Base-by-base conservation (phyloP, 2,113 vertebrate genomes). In the Otolemur garnettii region DNA sequence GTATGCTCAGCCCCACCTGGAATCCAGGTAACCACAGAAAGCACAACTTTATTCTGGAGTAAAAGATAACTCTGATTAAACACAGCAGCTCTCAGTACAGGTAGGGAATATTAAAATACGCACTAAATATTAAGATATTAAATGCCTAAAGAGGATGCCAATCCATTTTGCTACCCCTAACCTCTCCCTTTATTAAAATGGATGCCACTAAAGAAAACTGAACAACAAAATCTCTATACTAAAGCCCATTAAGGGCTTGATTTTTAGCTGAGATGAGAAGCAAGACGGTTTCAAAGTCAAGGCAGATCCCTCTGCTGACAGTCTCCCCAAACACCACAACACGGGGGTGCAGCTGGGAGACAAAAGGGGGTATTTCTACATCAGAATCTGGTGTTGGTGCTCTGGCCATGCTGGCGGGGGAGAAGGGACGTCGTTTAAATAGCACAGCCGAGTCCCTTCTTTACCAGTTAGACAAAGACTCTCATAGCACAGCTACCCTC, bases 201-300 rank as follows among this genome's bases (percentile, higher is more conserved):
- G 81, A 79, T 33, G 42, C n/a, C 69, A 95, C 89, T 84, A 82
- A 95, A 91, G 84, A 81, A 96, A 88, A 97, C 1, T 59, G 78
- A 95, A 90, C 95, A 88, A 95, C 90, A 91, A 88, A 95, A 68
- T 42, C 87, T 93, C 90, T 62, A 68, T 87, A 95, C 90, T 79
- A 96, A 91, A 95, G 92, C 72, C 72, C 92, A 55, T 71, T 92
- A 93, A 88, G 86, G 92, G 96, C 84, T 90, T 94, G 91, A 75
- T 91, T 96, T 96, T 95, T 95, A 86, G 94, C 13, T 59, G 71
- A 94, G 96, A 92, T 64, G 80, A 95, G 90, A 85, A 35, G 45
- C 74, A 81, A 94, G 69, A 42, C 72, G 53, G 60, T 83, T 93
- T 85, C 68, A 79, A 79, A 89, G 91, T 88, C 69, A 69, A 75